Evolutionary conservation across 1,140 invertebrate genomes (phyloP).

Genomic region (Lucilia sericata): DNA sequence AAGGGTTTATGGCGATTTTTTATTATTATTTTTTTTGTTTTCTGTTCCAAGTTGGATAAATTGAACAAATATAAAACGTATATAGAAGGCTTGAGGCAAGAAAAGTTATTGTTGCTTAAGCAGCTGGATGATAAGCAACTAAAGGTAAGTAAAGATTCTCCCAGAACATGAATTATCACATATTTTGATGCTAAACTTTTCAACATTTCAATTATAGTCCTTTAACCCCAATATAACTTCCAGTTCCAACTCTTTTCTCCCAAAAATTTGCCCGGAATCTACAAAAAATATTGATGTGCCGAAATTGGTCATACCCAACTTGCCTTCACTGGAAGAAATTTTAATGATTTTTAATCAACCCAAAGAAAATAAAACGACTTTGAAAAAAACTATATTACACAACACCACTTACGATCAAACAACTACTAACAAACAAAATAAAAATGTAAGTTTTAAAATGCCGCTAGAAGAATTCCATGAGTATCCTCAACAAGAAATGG

Average conservation of each 20-base stretch:
- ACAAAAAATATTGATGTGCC: not conserved
- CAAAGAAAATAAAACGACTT: conserved; percentile 24
- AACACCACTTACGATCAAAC: not conserved
- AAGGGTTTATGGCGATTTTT: not conserved
- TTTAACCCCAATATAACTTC: not conserved
- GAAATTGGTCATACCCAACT: not conserved
- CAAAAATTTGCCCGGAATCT: not conserved
- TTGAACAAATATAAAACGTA: not conserved
- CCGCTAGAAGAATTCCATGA: conserved; percentile 6
- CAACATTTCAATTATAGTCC: not conserved
- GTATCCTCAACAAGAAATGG: not conserved
- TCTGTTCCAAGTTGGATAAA: not conserved
- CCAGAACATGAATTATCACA: no score
- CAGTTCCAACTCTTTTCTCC: not conserved
- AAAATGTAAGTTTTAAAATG: conserved; percentile 18
- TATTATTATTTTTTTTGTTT: not conserved
- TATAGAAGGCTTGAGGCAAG: not conserved
- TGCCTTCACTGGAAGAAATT: not conserved
- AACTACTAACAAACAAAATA: not conserved
- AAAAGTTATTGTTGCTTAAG: not conserved
- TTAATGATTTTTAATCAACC: not conserved
- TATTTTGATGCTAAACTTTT: not conserved
- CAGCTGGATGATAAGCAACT: not conserved
- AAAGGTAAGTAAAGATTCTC: not conserved
- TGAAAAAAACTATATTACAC: conserved; percentile 1